Conservation (phyloP, 1,140 invertebrate species). For the Sitophilus oryzae region DNA sequence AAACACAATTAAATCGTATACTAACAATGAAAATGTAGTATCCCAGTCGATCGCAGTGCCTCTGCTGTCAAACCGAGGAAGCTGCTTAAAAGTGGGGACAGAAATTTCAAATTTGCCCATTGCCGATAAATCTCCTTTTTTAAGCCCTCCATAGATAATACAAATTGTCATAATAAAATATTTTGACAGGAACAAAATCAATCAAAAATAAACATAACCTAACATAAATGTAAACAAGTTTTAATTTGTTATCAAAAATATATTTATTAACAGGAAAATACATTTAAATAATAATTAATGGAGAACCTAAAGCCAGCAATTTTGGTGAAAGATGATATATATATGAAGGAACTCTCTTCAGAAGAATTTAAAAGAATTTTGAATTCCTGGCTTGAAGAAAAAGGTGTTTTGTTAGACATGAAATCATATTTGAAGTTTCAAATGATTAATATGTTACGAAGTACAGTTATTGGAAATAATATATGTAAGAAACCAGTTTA, state of each 20-base stretch:
- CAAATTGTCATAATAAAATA: too few species aligned
- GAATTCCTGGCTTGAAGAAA: slow-evolving; percentile 51
- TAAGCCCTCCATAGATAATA: too few species aligned
- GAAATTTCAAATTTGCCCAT: too few species aligned
- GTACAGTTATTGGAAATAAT: slow-evolving; percentile 37
- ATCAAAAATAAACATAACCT: too few species aligned
- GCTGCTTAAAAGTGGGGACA: too few species aligned
- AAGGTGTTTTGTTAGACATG: slow-evolving; percentile 49
- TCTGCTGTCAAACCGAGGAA: too few species aligned
- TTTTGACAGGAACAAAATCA: too few species aligned
- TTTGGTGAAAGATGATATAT: neutral
- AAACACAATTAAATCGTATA: too few species aligned
- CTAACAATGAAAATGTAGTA: too few species aligned
- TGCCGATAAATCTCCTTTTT: too few species aligned
- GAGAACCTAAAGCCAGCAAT: slow-evolving; percentile 18
- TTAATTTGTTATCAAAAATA: neutral
- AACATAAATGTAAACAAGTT: neutral
- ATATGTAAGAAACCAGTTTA: slow-evolving; percentile 26
- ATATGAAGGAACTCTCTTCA: slow-evolving; percentile 17
- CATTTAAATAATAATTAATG: slow-evolving; percentile 16
- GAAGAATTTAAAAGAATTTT: slow-evolving; percentile 51
- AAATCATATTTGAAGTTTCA: slow-evolving; percentile 50
- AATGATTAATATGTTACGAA: slow-evolving; percentile 50
- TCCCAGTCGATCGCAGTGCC: too few species aligned
- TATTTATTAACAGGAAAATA: neutral